phyloP scores from a whole-genome alignment of 2,888 invertebrate genomes.

The Hartigia nigra region DNA sequence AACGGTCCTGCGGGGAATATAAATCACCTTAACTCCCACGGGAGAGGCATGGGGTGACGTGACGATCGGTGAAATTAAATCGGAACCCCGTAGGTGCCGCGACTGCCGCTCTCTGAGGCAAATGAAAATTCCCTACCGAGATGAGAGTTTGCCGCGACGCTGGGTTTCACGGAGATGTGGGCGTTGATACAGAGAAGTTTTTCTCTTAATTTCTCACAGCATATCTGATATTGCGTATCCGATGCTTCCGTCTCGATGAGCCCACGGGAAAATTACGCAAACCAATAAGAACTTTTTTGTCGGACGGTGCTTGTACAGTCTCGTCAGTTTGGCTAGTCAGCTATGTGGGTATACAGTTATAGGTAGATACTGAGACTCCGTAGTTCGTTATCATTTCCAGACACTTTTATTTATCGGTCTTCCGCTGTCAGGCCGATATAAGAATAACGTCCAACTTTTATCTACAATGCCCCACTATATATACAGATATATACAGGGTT shows the following conservation, averaged over 20 bases:
- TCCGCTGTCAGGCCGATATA: not conserved
- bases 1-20: not conserved
- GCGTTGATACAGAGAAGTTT: not conserved
- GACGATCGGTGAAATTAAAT: not conserved
- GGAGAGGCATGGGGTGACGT: not conserved
- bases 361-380: not conserved
- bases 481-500: too few relatives aligned
- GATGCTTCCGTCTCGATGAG: not conserved
- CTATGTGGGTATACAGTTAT: not conserved
- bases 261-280: not conserved
- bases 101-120: not conserved
- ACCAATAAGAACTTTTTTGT: not conserved
- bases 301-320: too few relatives aligned
- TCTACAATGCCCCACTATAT: not conserved
- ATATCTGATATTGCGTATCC: not conserved
- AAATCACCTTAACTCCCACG: not conserved
- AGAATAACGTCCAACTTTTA: not conserved
- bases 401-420: not conserved
- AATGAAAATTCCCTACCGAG: not conserved
- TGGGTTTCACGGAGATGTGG: not conserved
- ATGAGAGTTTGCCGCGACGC: not conserved
- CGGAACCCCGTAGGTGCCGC: not conserved
- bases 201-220: too few relatives aligned
- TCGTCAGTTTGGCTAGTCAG: not conserved
- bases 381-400: not conserved